These are phyloP conservation scores for Nothocercus nigrocapillus DNA, from an alignment of 2,113 vertebrate genomes.

Conservation along the genomic window DNA sequence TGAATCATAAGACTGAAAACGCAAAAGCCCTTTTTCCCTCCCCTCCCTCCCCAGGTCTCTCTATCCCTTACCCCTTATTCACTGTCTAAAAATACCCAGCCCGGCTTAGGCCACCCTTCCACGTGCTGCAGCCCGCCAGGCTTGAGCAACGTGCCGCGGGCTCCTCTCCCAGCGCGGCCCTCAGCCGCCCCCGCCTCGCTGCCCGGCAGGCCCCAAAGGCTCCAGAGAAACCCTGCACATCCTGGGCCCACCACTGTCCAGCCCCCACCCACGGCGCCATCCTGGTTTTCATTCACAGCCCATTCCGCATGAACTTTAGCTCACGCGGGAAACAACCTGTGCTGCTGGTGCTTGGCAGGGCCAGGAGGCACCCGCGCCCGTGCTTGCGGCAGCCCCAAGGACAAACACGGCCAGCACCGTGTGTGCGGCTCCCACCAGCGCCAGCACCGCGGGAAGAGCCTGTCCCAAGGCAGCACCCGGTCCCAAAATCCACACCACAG, in stretches of 20 bases:
- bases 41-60: background rate
- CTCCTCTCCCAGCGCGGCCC: background rate
- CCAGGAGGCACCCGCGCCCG: background rate
- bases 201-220: background rate
- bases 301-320: constrained; percentile 30
- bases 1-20: background rate
- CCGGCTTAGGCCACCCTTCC: background rate
- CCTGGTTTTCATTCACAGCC: constrained; percentile 1
- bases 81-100: constrained; percentile 10
- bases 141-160: background rate
- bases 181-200: constrained; percentile 29
- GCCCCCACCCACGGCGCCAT: background rate
- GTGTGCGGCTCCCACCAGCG: background rate
- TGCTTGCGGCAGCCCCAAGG: background rate
- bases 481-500: background rate
- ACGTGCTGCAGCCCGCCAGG: background rate
- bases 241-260: background rate
- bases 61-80: background rate
- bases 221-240: background rate
- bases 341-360: background rate
- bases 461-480: background rate
- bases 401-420: fast-evolving
- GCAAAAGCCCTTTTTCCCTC: background rate
- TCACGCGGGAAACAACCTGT: background rate
- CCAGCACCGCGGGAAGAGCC: background rate